phyloP scores from a whole-genome alignment of 2,113 vertebrate genomes.

The Verasper variegatus region DNA sequence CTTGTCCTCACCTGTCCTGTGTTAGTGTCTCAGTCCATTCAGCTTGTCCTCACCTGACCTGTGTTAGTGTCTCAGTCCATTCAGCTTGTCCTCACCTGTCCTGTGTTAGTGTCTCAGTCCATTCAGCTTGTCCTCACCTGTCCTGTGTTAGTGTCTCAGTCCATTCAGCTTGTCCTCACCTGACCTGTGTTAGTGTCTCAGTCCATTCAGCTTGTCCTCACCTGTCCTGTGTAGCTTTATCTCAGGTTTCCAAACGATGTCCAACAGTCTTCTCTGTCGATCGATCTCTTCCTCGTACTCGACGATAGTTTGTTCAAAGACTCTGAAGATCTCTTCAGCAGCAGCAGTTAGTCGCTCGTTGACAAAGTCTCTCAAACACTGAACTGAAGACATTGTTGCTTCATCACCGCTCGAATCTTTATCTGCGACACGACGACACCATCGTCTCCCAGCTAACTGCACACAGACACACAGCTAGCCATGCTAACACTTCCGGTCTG shows the following conservation, averaged over 20 bases:
- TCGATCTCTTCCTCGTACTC: constrained; percentile 39
- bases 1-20: too few species aligned
- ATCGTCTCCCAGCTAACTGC: not conserved
- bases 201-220: not conserved
- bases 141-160: too few species aligned
- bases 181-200: too few species aligned
- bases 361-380: constrained; percentile 23
- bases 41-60: too few species aligned
- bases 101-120: too few species aligned
- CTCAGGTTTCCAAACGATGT: constrained; percentile 4
- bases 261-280: constrained; percentile 42
- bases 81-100: too few species aligned
- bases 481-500: not conserved
- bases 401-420: too few species aligned
- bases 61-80: too few species aligned
- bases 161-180: too few species aligned
- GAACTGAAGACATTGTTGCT: constrained; percentile 18
- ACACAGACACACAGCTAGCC: not conserved
- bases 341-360: constrained; percentile 30
- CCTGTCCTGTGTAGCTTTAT: not conserved
- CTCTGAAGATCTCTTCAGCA: constrained; percentile 42
- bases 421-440: too few species aligned
- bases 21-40: too few species aligned
- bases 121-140: too few species aligned
- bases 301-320: constrained; percentile 15